A percentile compares a stretch with the other conserved stretches of the same genome.
These are phyloP conservation scores for Tolmerus cingulatus DNA, from an alignment of 2,888 invertebrate species.

Conservation along the genomic window DNA sequence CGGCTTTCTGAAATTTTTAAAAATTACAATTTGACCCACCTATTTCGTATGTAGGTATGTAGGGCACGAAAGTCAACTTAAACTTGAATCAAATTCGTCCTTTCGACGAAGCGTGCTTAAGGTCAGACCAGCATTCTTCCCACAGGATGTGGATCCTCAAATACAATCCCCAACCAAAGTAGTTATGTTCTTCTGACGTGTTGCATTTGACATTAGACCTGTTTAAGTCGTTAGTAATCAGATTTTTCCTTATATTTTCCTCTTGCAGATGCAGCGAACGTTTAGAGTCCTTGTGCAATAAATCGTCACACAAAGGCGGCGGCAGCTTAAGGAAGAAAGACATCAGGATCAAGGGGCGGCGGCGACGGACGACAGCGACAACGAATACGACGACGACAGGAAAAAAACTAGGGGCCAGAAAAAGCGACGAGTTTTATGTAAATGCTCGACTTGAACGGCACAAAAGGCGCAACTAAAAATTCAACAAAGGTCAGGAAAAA, in stretches of 20 bases:
- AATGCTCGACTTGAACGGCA: conserved; percentile 11
- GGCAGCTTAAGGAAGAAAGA: conserved; percentile 6
- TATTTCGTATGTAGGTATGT: no score
- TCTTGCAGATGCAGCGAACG: conserved; percentile 17
- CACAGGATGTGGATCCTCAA: background rate
- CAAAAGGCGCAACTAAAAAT: conserved; percentile 15
- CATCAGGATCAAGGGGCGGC: background rate
- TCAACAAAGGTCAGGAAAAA: conserved; percentile 31
- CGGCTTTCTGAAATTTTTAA: no score
- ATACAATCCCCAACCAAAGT: background rate
- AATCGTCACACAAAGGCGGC: background rate
- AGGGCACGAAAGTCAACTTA: background rate
- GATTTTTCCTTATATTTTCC: background rate
- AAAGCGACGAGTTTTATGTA: conserved; percentile 8
- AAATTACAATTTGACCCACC: no score
- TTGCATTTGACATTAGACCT: conserved; percentile 7
- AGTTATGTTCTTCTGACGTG: background rate
- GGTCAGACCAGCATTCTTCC: background rate
- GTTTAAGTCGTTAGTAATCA: background rate
- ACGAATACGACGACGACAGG: background rate
- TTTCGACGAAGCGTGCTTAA: no score
- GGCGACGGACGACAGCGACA: background rate
- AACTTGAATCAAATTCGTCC: background rate
- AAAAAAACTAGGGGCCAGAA: background rate
- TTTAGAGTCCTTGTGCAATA: background rate